These are phyloP conservation scores for Acromyrmex heyeri DNA, from an alignment of 1,140 invertebrate species.

Conservation along the genomic window DNA sequence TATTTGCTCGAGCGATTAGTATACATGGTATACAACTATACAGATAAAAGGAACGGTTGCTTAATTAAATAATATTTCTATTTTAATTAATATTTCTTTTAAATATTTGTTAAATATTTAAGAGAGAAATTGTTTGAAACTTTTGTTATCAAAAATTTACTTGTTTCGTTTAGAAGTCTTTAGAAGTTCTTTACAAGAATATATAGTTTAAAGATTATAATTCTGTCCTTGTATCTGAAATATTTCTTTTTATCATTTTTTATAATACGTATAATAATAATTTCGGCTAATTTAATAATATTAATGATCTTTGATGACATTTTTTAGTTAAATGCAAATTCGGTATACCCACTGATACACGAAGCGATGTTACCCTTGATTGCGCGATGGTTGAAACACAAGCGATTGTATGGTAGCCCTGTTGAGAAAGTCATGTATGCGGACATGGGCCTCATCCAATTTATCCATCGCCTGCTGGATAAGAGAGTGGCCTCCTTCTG, in stretches of 20 bases:
- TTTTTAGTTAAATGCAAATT: slow-evolving; percentile 85
- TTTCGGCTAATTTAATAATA: background rate
- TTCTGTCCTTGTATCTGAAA: background rate
- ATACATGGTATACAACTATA: background rate
- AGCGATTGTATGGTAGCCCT: slow-evolving; percentile 85
- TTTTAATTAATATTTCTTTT: background rate
- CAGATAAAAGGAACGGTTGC: background rate
- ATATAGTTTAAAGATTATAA: background rate
- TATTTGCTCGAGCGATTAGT: background rate
- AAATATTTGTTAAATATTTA: background rate
- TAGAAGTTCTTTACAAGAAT: no score
- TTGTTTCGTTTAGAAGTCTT: no score
- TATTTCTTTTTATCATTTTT: background rate
- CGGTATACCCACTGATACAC: slow-evolving; percentile 86
- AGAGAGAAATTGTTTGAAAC: background rate
- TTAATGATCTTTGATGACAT: background rate
- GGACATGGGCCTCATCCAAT: slow-evolving; percentile 87
- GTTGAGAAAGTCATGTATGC: slow-evolving; percentile 87
- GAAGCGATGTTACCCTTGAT: slow-evolving; percentile 84
- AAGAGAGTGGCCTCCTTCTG: slow-evolving; percentile 88
- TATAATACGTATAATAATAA: background rate
- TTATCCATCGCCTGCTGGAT: slow-evolving; percentile 87
- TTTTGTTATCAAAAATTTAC: background rate
- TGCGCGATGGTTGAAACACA: slow-evolving; percentile 83
- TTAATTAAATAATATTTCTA: background rate